These are phyloP conservation scores for Microtus oregoni DNA, from an alignment of 2,113 vertebrate species.

Conservation along the genomic window DNA sequence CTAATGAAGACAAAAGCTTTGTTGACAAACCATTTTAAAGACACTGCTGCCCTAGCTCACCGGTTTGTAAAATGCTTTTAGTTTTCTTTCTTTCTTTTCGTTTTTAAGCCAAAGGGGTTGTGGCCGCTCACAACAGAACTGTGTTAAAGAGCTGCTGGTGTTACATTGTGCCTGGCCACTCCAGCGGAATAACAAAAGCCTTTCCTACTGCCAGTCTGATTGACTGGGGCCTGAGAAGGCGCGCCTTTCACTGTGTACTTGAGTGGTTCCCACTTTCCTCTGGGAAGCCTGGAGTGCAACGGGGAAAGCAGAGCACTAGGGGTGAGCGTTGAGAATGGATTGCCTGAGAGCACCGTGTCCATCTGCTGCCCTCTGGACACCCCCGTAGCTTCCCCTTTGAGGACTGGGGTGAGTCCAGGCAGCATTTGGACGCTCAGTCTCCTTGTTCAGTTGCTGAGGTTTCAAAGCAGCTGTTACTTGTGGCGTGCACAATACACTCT, in stretches of 20 bases:
- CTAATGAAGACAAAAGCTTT: background rate
- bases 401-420: background rate
- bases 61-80: background rate
- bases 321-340: too few species aligned
- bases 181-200: background rate
- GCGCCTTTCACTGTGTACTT: background rate
- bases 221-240: constrained; percentile 16
- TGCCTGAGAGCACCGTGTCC: too few species aligned
- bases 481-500: fast-evolving
- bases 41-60: background rate
- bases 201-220: constrained; percentile 3
- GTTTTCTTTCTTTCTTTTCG: too few species aligned
- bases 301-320: background rate
- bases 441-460: background rate
- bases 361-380: too few species aligned
- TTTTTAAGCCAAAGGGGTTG: background rate
- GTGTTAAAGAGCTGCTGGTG: background rate
- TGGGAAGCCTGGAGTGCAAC: too few species aligned
- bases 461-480: background rate
- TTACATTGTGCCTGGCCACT: background rate
- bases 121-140: background rate
- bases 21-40: background rate
- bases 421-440: too few species aligned
- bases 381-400: background rate
- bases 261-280: background rate